Evolutionary conservation across 2,888 invertebrate species (phyloP).

Genomic region (Acheta domesticus): DNA sequence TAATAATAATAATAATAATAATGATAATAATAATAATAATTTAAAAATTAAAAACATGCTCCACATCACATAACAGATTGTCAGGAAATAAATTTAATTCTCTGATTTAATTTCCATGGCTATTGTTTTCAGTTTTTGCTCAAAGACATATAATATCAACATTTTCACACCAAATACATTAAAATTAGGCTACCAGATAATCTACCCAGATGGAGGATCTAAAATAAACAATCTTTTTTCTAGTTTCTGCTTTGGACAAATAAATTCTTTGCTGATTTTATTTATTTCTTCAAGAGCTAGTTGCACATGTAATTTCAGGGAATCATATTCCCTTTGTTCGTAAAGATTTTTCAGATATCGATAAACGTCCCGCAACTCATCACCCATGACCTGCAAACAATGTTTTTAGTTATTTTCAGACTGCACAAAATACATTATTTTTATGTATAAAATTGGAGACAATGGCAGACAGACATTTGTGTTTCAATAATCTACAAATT

Average conservation of each 20-base stretch:
- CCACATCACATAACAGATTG: too few species aligned
- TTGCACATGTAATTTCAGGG: slow-evolving; percentile 70
- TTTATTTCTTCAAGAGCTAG: slow-evolving; percentile 74
- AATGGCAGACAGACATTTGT: neutral
- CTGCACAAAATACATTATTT: neutral
- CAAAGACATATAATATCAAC: too few species aligned
- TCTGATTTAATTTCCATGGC: too few species aligned
- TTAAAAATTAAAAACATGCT: too few species aligned
- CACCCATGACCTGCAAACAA: slow-evolving; percentile 56
- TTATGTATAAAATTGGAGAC: neutral
- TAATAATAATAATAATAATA: too few species aligned
- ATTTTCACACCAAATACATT: too few species aligned
- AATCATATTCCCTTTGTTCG: slow-evolving; percentile 62
- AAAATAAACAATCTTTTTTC: slow-evolving; percentile 56
- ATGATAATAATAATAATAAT: too few species aligned
- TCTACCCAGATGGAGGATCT: slow-evolving; percentile 25
- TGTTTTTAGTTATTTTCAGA: neutral
- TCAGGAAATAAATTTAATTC: too few species aligned
- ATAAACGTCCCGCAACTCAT: slow-evolving; percentile 66
- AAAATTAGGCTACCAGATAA: too few species aligned
- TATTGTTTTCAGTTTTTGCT: too few species aligned
- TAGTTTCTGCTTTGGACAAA: slow-evolving; percentile 57
- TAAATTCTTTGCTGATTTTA: slow-evolving; percentile 59
- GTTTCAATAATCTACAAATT: too few species aligned
- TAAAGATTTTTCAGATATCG: slow-evolving; percentile 64